phyloP scores from a whole-genome alignment of 1,140 invertebrate genomes.

The Bursaphelenchus mucronatus region DNA sequence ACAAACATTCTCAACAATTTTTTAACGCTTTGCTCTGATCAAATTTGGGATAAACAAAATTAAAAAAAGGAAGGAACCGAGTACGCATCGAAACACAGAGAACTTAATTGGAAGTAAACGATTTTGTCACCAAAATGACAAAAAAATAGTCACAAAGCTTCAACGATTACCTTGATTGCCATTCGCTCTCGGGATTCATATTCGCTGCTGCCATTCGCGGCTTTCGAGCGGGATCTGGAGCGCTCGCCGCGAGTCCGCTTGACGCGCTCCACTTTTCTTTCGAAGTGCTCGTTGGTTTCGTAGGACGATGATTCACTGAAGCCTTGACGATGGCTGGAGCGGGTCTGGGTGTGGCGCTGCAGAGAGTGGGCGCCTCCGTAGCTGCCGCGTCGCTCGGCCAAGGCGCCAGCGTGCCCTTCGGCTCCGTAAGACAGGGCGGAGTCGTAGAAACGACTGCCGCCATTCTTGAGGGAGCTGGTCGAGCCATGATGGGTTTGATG shows the following conservation, averaged over 20 bases:
- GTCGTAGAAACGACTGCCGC: constrained; percentile 33
- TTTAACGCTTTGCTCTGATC: too few relatives aligned
- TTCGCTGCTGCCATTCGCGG: not conserved
- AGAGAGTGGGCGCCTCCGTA: not conserved
- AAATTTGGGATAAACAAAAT: too few relatives aligned
- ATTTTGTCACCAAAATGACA: too few relatives aligned
- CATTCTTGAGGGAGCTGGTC: constrained; percentile 3
- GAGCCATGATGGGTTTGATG: constrained; percentile 11
- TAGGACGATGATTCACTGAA: constrained; percentile 55
- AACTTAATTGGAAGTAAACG: too few relatives aligned
- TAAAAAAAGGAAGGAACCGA: too few relatives aligned
- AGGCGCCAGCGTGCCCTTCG: not conserved
- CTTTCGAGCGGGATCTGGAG: constrained; percentile 10
- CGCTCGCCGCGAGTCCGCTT: constrained; percentile 52
- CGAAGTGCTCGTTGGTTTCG: constrained; percentile 57
- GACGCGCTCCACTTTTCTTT: constrained; percentile 53
- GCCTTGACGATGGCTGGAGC: constrained; percentile 30
- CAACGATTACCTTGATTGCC: not conserved
- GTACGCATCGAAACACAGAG: too few relatives aligned
- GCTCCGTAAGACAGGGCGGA: constrained; percentile 19
- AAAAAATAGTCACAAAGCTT: not conserved
- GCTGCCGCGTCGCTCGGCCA: not conserved
- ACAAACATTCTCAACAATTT: too few relatives aligned
- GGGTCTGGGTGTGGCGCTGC: constrained; percentile 14
- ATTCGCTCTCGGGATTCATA: not conserved